These are phyloP conservation scores for Nothobranchius furzeri DNA, from an alignment of 2,113 vertebrate genomes.

Conservation along the genomic window DNA sequence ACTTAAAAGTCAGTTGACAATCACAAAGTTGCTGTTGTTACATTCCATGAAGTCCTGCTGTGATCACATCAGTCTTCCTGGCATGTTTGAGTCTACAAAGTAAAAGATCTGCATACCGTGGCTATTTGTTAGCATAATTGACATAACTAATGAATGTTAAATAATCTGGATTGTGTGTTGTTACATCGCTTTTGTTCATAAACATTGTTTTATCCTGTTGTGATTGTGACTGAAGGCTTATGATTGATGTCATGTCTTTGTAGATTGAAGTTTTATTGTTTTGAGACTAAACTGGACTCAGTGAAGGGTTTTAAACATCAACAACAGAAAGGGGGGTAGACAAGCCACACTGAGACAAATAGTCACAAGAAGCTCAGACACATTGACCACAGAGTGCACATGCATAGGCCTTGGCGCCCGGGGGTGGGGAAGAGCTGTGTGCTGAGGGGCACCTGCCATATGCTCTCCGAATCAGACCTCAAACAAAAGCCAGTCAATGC, in stretches of 20 bases:
- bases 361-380: slow-evolving; percentile 19
- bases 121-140: slow-evolving; percentile 43
- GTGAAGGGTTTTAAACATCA: slow-evolving; percentile 1
- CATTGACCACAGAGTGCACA: slow-evolving; percentile 35
- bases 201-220: background rate
- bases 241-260: background rate
- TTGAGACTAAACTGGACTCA: slow-evolving; percentile 4
- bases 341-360: slow-evolving; percentile 32
- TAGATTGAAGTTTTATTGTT: background rate
- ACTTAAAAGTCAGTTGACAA: background rate
- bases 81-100: slow-evolving; percentile 36
- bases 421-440: slow-evolving; percentile 61
- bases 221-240: background rate
- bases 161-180: background rate
- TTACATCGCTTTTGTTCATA: background rate
- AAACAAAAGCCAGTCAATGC: slow-evolving; percentile 78
- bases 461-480: slow-evolving; percentile 71
- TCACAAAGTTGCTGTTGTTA: slow-evolving; percentile 41
- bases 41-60: slow-evolving; percentile 40
- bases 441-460: slow-evolving; percentile 82
- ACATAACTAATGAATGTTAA: slow-evolving; percentile 25
- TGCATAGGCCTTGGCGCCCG: slow-evolving; percentile 45
- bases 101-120: slow-evolving; percentile 40
- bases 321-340: slow-evolving; percentile 12
- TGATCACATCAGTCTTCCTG: slow-evolving; percentile 58